phyloP scores from a whole-genome alignment of 2,113 vertebrate genomes.

The Sylvilagus bachmani region DNA sequence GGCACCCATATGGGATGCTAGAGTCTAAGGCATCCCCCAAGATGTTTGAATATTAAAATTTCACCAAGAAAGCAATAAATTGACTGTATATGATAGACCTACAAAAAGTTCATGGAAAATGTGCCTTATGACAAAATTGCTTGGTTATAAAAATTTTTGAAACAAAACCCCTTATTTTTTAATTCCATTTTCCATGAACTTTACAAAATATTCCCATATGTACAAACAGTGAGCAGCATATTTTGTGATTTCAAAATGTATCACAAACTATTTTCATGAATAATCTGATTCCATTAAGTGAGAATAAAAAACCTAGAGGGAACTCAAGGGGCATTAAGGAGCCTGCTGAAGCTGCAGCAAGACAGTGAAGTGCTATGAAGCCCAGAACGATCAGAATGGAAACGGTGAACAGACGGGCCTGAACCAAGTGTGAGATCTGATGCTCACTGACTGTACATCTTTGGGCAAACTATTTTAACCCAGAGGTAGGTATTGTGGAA shows the following conservation, averaged over 20 bases:
- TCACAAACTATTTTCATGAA: constrained; percentile 12
- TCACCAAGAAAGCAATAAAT: neutral
- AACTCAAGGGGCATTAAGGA: neutral
- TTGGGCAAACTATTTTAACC: neutral
- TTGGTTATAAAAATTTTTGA: too few species aligned
- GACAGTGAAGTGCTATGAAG: neutral
- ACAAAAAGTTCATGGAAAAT: too few species aligned
- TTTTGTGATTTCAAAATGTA: constrained; percentile 8
- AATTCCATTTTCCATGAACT: too few species aligned
- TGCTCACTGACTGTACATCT: neutral
- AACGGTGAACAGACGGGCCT: neutral
- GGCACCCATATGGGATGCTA: too few species aligned
- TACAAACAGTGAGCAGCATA: neutral
- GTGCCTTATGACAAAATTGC: too few species aligned
- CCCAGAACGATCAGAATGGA: neutral
- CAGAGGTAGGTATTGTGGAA: too few species aligned
- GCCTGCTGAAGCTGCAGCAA: neutral
- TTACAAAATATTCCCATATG: too few species aligned
- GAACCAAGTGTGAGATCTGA: neutral
- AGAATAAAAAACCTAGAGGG: neutral
- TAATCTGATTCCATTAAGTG: constrained; percentile 9
- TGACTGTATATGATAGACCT: neutral
- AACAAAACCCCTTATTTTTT: too few species aligned
- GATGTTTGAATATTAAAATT: constrained; percentile 27
- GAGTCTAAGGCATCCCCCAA: neutral